These are phyloP conservation scores for Tragelaphus strepsiceros DNA, from an alignment of 2,113 vertebrate genomes.

Conservation along the genomic window DNA sequence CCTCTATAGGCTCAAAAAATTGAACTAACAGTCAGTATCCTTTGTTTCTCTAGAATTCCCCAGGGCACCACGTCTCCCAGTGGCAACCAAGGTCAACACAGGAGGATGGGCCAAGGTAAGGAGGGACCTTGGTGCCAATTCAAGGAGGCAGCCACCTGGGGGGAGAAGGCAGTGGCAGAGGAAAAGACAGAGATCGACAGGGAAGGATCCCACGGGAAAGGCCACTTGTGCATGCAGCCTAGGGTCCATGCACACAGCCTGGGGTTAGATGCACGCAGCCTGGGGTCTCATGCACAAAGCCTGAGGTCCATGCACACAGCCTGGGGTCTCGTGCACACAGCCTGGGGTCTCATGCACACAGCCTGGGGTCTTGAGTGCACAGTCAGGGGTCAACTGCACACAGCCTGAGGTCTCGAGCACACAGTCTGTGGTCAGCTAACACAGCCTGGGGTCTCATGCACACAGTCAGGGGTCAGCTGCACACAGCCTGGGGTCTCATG, in stretches of 20 bases:
- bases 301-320: background rate
- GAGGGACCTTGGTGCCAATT: too few relatives aligned
- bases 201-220: background rate
- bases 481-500: fast-evolving
- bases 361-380: fast-evolving
- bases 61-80: background rate
- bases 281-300: background rate
- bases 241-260: background rate
- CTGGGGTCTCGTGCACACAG: background rate
- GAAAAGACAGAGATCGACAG: fast-evolving
- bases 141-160: background rate
- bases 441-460: background rate
- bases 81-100: background rate
- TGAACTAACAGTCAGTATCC: background rate
- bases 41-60: background rate
- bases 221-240: background rate
- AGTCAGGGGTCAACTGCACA: background rate
- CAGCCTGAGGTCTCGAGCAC: background rate
- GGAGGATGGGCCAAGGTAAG: background rate
- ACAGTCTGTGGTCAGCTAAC: too few relatives aligned
- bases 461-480: too few relatives aligned
- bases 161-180: background rate
- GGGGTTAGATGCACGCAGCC: background rate
- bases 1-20: background rate
- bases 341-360: background rate